Evolutionary conservation across 2,888 invertebrate genomes (phyloP), one percentile per base, ranked within the genome.

Genomic region (Theretra japonica): DNA sequence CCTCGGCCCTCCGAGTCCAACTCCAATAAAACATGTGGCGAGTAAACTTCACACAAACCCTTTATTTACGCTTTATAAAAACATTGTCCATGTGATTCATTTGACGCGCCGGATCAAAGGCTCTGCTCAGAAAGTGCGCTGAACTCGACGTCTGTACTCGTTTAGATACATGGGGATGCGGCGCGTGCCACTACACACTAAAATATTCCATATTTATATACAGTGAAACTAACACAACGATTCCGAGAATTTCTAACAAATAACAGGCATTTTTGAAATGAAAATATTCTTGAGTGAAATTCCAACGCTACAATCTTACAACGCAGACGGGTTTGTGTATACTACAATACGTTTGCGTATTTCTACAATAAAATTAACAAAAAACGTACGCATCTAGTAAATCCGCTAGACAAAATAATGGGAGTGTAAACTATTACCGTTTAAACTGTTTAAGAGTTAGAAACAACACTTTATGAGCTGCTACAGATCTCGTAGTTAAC

Each of bases 31-130:
- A 71, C 65, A 71, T 65, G 56, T 65, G n/a, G 30, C 53, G 70
- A 62, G 56, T 72, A 76, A 78, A 81, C 82, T 80, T 78, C 75
- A 78, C 77, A 77, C 76, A 83, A 75, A 73, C 72, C 73, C 70
- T 75, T 78, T 73, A 75, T 83, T 82, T 80, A 78, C 80, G 78
- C 76, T 77, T 77, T 76, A 75, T 76, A 78, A 82, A 81, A 81
- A 79, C 79, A 82, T 79, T 75, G 77, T 76, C 73, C 48, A 73
- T 73, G 60, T 71, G 69, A 72, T 65, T 48, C 68, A 68, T 68
- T 59, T 62, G 33, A 58, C 41, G 41, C 6, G 62, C 15, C 17
- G 48, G 65, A 65, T 65, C 65, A 65, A 65, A 65, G 65, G 65
- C 48, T 65, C 48, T 21, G 41, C 17, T 23, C 33, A 15, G 30